phyloP scores from a whole-genome alignment of 92 coral and sea anemone genomes.

The Parazoanthus darwini region DNA sequence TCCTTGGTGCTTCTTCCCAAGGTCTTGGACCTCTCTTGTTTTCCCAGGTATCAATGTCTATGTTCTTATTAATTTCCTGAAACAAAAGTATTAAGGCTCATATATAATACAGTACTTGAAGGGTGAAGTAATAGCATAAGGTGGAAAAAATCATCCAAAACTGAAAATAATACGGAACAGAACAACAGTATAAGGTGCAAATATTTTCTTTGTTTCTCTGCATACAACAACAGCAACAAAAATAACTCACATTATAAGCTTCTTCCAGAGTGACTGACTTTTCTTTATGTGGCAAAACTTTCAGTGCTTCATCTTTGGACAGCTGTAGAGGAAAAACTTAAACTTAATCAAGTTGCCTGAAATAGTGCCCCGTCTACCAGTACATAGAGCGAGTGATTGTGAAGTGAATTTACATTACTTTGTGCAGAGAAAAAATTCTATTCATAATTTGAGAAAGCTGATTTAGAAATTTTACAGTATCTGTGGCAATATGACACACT shows the following conservation, averaged over 20 bases:
- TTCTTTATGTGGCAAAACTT: conserved; percentile 69
- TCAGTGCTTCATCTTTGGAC: conserved; percentile 87
- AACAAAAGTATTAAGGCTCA: background rate
- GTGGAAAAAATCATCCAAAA: too few species aligned
- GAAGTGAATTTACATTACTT: too few species aligned
- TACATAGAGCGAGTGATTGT: too few species aligned
- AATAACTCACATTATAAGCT: conserved; percentile 71
- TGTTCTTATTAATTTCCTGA: conserved; percentile 69
- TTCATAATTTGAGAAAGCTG: too few species aligned
- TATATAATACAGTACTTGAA: too few species aligned
- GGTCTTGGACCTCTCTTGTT: conserved; percentile 99
- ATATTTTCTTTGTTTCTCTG: background rate
- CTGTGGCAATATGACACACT: too few species aligned
- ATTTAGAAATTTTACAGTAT: too few species aligned
- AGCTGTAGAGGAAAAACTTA: conserved; percentile 47
- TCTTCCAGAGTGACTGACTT: conserved; percentile 80
- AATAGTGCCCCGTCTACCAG: too few species aligned
- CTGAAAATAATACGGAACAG: too few species aligned
- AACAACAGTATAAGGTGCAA: background rate
- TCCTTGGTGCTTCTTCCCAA: conserved; percentile 67
- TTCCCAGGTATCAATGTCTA: conserved; percentile 91
- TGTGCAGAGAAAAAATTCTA: too few species aligned
- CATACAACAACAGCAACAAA: background rate
- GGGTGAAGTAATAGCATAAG: too few species aligned
- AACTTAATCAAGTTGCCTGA: too few species aligned